These are phyloP conservation scores for Aphodius sticticus DNA, from an alignment of 2,888 invertebrate genomes.

Conservation along the genomic window DNA sequence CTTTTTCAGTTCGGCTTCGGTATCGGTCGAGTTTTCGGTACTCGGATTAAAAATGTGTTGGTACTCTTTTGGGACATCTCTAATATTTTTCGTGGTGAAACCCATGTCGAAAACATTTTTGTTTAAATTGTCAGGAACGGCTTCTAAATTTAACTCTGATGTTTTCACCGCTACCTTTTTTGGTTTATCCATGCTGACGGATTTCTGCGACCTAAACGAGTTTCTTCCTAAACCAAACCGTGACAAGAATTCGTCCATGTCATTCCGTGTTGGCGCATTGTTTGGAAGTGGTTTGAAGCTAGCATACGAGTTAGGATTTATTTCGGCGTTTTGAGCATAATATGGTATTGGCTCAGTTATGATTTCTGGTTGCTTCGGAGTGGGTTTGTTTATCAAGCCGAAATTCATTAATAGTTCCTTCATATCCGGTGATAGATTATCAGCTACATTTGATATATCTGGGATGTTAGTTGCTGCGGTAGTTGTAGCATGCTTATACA, in stretches of 20 bases:
- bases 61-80: constrained; percentile 35
- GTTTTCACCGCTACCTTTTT: constrained; percentile 44
- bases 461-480: constrained; percentile 45
- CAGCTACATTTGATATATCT: constrained; percentile 55
- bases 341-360: constrained; percentile 29
- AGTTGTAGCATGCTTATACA: background rate
- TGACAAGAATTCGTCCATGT: constrained; percentile 57
- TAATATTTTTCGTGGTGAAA: constrained; percentile 43
- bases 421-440: constrained; percentile 58
- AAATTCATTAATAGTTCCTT: constrained; percentile 60
- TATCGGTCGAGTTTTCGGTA: constrained; percentile 48
- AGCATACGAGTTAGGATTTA: constrained; percentile 54
- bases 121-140: constrained; percentile 55
- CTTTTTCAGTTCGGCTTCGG: constrained; percentile 63
- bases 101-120: constrained; percentile 56
- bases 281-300: constrained; percentile 59
- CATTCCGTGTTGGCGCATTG: constrained; percentile 48
- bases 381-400: constrained; percentile 57
- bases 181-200: constrained; percentile 30
- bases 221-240: constrained; percentile 55
- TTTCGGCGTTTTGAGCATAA: constrained; percentile 42
- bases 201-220: constrained; percentile 41
- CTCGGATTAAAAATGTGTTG: constrained; percentile 53
- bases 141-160: constrained; percentile 52
- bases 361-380: constrained; percentile 37